Conservation (phyloP, 2,888 invertebrate genomes). For the Esperia sulphurella region DNA sequence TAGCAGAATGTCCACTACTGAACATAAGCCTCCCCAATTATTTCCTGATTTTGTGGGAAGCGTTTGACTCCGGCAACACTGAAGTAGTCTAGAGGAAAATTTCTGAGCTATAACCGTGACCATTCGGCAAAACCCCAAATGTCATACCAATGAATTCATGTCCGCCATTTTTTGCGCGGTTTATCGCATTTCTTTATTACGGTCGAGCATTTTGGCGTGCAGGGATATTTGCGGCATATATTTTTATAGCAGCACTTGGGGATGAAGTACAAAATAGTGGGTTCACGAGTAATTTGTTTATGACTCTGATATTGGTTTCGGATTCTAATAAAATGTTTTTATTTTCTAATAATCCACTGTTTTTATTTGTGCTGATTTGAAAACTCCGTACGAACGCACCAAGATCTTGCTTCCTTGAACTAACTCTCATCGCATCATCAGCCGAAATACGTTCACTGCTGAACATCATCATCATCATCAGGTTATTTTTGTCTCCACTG, state of each 20-base stretch:
- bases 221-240: slow-evolving; percentile 27
- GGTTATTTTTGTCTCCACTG: too few relatives aligned
- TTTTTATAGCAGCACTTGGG: slow-evolving; percentile 54
- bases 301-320: slow-evolving; percentile 63
- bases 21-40: not conserved
- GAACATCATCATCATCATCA: too few relatives aligned
- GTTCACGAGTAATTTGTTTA: slow-evolving; percentile 73
- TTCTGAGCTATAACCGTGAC: slow-evolving; percentile 59
- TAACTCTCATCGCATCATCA: too few relatives aligned
- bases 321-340: slow-evolving; percentile 41
- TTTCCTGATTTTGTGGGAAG: not conserved
- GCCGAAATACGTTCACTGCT: too few relatives aligned
- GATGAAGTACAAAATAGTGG: slow-evolving; percentile 44
- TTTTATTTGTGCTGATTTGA: not conserved
- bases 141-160: slow-evolving; percentile 79
- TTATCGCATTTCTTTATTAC: slow-evolving; percentile 77
- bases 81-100: slow-evolving; percentile 33
- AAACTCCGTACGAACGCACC: too few relatives aligned
- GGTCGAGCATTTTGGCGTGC: slow-evolving; percentile 60
- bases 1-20: too few relatives aligned
- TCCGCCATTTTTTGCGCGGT: slow-evolving; percentile 67
- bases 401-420: too few relatives aligned
- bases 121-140: slow-evolving; percentile 69
- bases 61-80: slow-evolving; percentile 6
- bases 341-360: slow-evolving; percentile 33